A percentile compares a stretch with the other conserved stretches of the same genome.
phyloP scores from a whole-genome alignment of 2,797 vertebrate genomes.

The Glossophaga mutica region DNA sequence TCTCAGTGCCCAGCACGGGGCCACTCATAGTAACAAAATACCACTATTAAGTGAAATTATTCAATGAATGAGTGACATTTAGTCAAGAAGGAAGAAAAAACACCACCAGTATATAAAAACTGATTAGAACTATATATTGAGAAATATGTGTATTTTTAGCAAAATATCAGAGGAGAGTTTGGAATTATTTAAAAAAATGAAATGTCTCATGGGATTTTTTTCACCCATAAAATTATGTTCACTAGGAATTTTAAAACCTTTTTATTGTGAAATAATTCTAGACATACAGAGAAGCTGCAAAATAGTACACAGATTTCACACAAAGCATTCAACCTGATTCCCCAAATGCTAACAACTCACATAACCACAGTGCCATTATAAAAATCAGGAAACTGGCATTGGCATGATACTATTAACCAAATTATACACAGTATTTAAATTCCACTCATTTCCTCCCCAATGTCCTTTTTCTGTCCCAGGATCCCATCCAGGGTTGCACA shows the following conservation, averaged over 20 bases:
- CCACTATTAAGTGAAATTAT: background rate
- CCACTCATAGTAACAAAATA: background rate
- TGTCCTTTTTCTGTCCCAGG: background rate
- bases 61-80: background rate
- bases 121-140: background rate
- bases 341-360: background rate
- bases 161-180: slow-evolving; percentile 1
- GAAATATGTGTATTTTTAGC: background rate
- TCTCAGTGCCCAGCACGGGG: background rate
- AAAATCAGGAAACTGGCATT: background rate
- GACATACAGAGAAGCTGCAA: background rate
- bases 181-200: slow-evolving; percentile 5
- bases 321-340: background rate
- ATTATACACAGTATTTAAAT: background rate
- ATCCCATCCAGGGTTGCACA: background rate
- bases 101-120: background rate
- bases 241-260: background rate
- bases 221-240: background rate
- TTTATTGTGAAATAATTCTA: background rate
- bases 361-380: background rate
- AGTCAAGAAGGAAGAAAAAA: background rate
- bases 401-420: background rate
- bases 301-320: background rate
- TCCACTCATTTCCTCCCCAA: background rate
- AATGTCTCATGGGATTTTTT: background rate